Evolutionary conservation across 1,140 invertebrate species (phyloP).

Genomic region (Sycobia sp.): DNA sequence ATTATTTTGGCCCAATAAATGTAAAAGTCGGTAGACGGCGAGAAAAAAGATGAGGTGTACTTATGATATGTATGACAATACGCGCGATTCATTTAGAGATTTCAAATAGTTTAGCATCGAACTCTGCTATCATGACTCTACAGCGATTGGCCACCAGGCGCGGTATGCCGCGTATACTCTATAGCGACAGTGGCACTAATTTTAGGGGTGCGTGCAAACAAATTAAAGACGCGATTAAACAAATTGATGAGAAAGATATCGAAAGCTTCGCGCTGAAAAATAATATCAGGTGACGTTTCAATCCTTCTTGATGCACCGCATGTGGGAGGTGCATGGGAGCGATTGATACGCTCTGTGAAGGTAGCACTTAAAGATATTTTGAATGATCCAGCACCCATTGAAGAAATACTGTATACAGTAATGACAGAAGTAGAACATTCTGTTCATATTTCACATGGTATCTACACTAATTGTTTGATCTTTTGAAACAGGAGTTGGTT

Average conservation of each 20-base stretch:
- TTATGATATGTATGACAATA: background rate
- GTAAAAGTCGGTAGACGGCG: background rate
- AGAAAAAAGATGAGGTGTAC: background rate
- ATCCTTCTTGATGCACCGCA: background rate
- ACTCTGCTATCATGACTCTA: background rate
- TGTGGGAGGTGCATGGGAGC: background rate
- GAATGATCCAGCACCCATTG: background rate
- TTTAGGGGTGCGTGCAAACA: background rate
- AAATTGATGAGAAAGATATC: too few relatives aligned
- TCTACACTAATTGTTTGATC: too few relatives aligned
- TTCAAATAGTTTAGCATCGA: background rate
- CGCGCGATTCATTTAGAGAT: background rate
- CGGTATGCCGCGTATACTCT: background rate
- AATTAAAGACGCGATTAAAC: background rate
- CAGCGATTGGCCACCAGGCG: background rate
- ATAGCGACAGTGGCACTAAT: background rate
- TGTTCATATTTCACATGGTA: too few relatives aligned
- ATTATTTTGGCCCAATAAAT: slow-evolving; percentile 12
- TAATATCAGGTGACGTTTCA: too few relatives aligned
- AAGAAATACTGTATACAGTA: too few relatives aligned
- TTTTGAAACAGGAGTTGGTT: too few relatives aligned
- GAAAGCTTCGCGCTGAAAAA: too few relatives aligned
- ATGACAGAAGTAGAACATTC: too few relatives aligned
- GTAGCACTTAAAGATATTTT: background rate
- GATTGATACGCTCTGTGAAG: background rate